Conservation (phyloP, 2,888 invertebrate species). For the Drosophila pseudotakahashii region DNA sequence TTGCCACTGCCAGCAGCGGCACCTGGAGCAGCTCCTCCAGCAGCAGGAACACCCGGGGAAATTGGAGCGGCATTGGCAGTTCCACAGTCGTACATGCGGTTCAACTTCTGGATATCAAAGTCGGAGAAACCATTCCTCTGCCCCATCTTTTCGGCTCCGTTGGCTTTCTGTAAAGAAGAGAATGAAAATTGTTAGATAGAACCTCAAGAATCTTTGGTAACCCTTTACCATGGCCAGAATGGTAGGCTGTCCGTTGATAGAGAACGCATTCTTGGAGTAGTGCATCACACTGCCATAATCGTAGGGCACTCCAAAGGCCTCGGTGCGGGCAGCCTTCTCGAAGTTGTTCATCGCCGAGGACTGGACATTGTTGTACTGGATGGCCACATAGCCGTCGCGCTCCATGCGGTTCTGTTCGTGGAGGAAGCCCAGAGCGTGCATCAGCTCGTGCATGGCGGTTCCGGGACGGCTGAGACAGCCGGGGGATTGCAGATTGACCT, state of each 20-base stretch:
- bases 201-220: rapidly evolving
- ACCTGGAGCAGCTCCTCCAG: slow-evolving; percentile 35
- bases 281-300: slow-evolving; percentile 94
- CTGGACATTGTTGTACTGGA: slow-evolving; percentile 89
- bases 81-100: slow-evolving; percentile 90
- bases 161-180: slow-evolving; percentile 58
- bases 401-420: slow-evolving; percentile 93
- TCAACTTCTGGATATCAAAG: slow-evolving; percentile 89
- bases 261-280: slow-evolving; percentile 91
- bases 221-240: slow-evolving; percentile 88
- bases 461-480: slow-evolving; percentile 89
- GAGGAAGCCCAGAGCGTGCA: slow-evolving; percentile 91
- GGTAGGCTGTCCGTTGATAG: slow-evolving; percentile 89
- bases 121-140: slow-evolving; percentile 91
- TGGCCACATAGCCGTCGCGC: slow-evolving; percentile 88
- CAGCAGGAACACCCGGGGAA: slow-evolving; percentile 4
- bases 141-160: slow-evolving; percentile 86
- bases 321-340: slow-evolving; percentile 87
- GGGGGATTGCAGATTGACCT: slow-evolving; percentile 90
- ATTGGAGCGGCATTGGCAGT: slow-evolving; percentile 24
- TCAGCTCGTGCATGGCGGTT: slow-evolving; percentile 91
- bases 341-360: slow-evolving; percentile 89
- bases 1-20: slow-evolving; percentile 57
- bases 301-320: slow-evolving; percentile 89
- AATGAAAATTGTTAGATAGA: not conserved